A percentile compares a stretch with the other conserved stretches of the same genome.
phyloP scores from a whole-genome alignment of 2,888 invertebrate species.

The Yponomeuta malinellus region DNA sequence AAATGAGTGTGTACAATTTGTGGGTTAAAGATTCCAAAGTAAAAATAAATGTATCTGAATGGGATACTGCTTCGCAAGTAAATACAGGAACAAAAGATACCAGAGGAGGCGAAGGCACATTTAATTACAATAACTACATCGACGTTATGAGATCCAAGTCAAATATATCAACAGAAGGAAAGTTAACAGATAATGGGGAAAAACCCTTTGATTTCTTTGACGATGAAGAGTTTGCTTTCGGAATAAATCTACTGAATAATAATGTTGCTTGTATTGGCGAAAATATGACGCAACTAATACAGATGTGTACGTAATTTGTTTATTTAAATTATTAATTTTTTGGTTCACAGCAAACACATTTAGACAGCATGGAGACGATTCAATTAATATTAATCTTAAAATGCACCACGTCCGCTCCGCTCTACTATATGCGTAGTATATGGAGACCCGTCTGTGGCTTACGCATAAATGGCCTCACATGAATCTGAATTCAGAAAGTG shows the following conservation, averaged over 20 bases:
- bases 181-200: slow-evolving; percentile 45
- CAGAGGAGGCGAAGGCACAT: neutral
- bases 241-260: slow-evolving; percentile 59
- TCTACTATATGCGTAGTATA: no score
- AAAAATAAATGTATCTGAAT: neutral
- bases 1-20: slow-evolving; percentile 1
- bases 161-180: slow-evolving; percentile 39
- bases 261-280: slow-evolving; percentile 67
- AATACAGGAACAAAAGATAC: neutral
- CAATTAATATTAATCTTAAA: no score
- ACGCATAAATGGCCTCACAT: no score
- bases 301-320: slow-evolving; percentile 46
- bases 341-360: neutral
- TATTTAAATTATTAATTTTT: neutral
- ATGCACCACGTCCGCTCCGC: no score
- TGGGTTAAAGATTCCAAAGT: neutral
- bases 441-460: no score
- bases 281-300: slow-evolving; percentile 59
- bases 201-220: slow-evolving; percentile 63
- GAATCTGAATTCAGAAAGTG: no score
- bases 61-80: neutral
- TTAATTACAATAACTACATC: slow-evolving; percentile 42
- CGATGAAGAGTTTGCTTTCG: slow-evolving; percentile 65
- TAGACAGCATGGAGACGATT: neutral
- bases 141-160: slow-evolving; percentile 56